Percentiles rank a stretch among this genome's conserved stretches.
Evolutionary conservation across 2,113 vertebrate species (phyloP).

Genomic region (Cepphus grylle): DNA sequence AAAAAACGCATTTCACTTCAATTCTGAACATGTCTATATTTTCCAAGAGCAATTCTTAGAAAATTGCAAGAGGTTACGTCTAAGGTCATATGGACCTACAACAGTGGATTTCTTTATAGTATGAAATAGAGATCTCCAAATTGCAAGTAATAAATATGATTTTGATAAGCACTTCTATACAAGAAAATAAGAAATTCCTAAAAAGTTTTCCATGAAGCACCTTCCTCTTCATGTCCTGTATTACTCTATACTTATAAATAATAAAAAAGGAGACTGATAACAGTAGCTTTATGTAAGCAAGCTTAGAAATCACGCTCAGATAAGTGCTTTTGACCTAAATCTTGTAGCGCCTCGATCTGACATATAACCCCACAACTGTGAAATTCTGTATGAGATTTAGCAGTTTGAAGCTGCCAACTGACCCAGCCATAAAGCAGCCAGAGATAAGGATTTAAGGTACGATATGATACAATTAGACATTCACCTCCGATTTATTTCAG

Average conservation of each 20-base stretch:
- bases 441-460: conserved; percentile 79
- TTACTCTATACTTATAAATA: conserved; percentile 70
- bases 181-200: conserved; percentile 52
- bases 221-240: conserved; percentile 45
- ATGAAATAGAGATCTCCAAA: conserved; percentile 36
- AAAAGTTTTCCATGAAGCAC: conserved; percentile 62
- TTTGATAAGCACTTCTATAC: conserved; percentile 30
- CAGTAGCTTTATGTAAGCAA: conserved; percentile 80
- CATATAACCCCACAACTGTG: conserved; percentile 78
- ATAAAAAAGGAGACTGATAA: conserved; percentile 73
- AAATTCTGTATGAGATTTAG: conserved; percentile 80
- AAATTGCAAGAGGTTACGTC: conserved; percentile 52
- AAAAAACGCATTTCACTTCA: conserved; percentile 31
- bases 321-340: conserved; percentile 84
- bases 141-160: conserved; percentile 37
- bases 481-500: conserved; percentile 76
- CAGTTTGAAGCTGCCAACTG: conserved; percentile 78
- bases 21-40: conserved; percentile 20
- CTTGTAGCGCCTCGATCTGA: conserved; percentile 77
- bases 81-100: conserved; percentile 21
- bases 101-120: conserved; percentile 7
- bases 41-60: conserved; percentile 32
- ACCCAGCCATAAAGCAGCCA: conserved; percentile 76
- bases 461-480: conserved; percentile 83
- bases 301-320: conserved; percentile 80